Conservation (phyloP, 1,140 invertebrate genomes). For the Lepidostoma basale region DNA sequence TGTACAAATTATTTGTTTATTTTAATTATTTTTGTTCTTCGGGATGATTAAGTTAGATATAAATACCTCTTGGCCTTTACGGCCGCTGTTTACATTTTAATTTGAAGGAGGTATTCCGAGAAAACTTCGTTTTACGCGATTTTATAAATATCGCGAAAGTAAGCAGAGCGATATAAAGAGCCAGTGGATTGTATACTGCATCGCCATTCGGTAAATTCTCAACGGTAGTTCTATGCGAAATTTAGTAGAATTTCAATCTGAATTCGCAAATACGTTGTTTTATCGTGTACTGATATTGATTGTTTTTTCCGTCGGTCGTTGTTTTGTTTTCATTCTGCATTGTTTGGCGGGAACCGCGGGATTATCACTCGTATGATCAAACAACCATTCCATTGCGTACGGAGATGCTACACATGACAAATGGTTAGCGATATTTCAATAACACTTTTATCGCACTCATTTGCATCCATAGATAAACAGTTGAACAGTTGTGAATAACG, state of each 20-base stretch:
- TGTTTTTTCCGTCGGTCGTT: too few species aligned
- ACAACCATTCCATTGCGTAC: neutral
- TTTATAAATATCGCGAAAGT: constrained; percentile 11
- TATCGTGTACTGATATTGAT: too few species aligned
- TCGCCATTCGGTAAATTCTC: constrained; percentile 2
- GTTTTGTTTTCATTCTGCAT: constrained; percentile 26
- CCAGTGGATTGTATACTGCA: too few species aligned
- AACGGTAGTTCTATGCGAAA: constrained; percentile 2
- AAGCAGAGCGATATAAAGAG: neutral
- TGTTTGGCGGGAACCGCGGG: constrained; percentile 22
- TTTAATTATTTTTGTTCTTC: too few species aligned
- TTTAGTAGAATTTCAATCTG: neutral
- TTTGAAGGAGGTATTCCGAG: constrained; percentile 16
- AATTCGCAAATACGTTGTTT: constrained; percentile 24
- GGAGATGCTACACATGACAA: neutral
- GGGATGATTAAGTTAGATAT: too few species aligned
- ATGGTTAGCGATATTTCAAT: neutral
- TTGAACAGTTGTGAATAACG: neutral
- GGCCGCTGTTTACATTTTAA: too few species aligned
- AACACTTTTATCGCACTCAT: neutral
- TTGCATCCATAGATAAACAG: neutral
- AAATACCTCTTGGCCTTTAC: neutral
- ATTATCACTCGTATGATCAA: neutral
- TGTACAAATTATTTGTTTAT: too few species aligned
- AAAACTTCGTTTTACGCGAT: constrained; percentile 22